Conservation (phyloP, 2,797 vertebrate genomes). For the Pristis pectinata region DNA sequence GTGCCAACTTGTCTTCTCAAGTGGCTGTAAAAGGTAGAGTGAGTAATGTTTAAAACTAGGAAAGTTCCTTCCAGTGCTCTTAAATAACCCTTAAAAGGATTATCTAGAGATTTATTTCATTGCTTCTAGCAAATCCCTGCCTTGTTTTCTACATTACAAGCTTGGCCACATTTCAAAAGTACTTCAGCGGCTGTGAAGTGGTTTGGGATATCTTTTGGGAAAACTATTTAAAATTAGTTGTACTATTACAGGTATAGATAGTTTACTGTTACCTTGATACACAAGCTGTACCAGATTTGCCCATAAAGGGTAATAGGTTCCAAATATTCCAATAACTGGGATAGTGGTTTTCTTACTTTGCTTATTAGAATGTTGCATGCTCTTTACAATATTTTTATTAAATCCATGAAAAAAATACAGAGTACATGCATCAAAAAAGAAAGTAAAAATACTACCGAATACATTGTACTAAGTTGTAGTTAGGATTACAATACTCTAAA, state of each 20-base stretch:
- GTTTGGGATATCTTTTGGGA: too few species aligned
- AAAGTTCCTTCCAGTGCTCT: background rate
- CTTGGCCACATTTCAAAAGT: background rate
- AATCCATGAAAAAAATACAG: too few species aligned
- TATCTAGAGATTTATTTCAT: background rate
- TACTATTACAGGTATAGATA: background rate
- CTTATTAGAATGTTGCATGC: background rate
- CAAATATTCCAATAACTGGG: background rate
- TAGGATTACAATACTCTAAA: too few species aligned
- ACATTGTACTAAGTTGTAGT: too few species aligned
- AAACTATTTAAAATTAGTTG: too few species aligned
- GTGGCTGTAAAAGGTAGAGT: background rate
- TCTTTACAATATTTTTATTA: too few species aligned
- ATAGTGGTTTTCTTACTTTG: background rate
- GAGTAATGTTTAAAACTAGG: background rate
- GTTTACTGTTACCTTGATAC: background rate
- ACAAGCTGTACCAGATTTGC: background rate
- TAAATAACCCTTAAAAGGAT: background rate
- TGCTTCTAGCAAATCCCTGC: too few species aligned
- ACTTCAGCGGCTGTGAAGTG: background rate
- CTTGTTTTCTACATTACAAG: too few species aligned
- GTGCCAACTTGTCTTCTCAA: background rate
- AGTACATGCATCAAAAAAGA: too few species aligned
- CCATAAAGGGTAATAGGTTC: background rate
- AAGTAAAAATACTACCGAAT: too few species aligned